Conservation (phyloP, 2,888 invertebrate genomes). For the Koerneria pararmatus region DNA sequence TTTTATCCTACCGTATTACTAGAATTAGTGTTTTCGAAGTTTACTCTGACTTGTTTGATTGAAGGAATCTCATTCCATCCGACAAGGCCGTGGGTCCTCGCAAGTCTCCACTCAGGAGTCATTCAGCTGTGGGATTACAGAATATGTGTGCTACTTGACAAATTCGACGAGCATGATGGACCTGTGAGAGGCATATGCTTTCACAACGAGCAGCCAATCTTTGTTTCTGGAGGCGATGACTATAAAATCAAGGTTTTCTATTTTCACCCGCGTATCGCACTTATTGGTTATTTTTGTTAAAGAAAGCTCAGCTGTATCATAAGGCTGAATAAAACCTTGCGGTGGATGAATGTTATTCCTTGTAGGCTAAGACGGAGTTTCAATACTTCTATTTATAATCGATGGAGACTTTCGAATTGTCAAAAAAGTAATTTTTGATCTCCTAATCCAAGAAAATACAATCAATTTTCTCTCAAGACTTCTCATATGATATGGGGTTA, state of each 20-base stretch:
- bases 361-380: no score
- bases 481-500: no score
- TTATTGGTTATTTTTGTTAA: conserved; percentile 4
- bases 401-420: no score
- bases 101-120: conserved; percentile 88
- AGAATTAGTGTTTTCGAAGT: no score
- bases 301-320: no score
- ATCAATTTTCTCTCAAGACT: no score
- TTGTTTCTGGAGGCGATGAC: conserved; percentile 98
- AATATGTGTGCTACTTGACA: conserved; percentile 96
- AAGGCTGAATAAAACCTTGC: not conserved
- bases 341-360: not conserved
- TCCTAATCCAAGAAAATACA: no score
- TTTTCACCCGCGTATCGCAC: not conserved
- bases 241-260: conserved; percentile 86
- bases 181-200: conserved; percentile 97
- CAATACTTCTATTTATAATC: no score
- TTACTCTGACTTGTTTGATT: no score
- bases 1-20: no score
- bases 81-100: conserved; percentile 93
- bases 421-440: no score
- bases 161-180: conserved; percentile 98
- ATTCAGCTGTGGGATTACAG: conserved; percentile 99
- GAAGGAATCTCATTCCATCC: conserved; percentile 87
- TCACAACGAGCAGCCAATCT: conserved; percentile 93